These are phyloP conservation scores for Phaethon lepturus DNA, from an alignment of 2,113 vertebrate species.

Conservation along the genomic window DNA sequence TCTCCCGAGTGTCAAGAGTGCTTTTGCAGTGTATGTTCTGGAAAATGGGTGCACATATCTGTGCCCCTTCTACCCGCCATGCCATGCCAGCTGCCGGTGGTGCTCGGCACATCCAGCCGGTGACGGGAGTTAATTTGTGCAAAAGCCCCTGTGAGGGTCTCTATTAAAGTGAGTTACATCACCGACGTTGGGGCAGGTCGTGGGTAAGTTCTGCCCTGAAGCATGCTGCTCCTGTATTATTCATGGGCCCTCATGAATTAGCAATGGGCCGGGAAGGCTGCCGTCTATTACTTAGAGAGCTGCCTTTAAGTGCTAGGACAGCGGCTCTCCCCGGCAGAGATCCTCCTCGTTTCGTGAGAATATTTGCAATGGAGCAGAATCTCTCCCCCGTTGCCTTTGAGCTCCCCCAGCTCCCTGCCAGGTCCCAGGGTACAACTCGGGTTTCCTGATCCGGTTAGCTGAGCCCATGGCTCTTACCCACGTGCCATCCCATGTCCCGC, in stretches of 20 bases:
- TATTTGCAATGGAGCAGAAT: not conserved
- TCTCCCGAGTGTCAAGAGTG: rapidly evolving
- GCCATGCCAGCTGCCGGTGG: slow-evolving; percentile 11
- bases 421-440: too few species aligned
- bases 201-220: slow-evolving; percentile 47
- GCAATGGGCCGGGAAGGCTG: slow-evolving; percentile 25
- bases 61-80: rapidly evolving
- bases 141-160: slow-evolving; percentile 48
- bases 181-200: slow-evolving; percentile 41
- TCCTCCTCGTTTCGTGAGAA: not conserved
- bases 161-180: not conserved
- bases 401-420: not conserved
- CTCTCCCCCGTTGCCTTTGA: not conserved
- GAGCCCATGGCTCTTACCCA: not conserved
- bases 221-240: slow-evolving; percentile 60
- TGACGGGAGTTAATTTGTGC: slow-evolving; percentile 61
- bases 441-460: not conserved
- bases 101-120: not conserved
- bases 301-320: not conserved
- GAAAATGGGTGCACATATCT: not conserved
- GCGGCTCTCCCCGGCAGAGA: not conserved
- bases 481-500: rapidly evolving
- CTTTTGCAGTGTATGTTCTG: not conserved
- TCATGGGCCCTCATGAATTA: slow-evolving; percentile 69
- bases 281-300: slow-evolving; percentile 27